phyloP scores from a whole-genome alignment of 2,888 invertebrate species.

The Alsophila aescularia region DNA sequence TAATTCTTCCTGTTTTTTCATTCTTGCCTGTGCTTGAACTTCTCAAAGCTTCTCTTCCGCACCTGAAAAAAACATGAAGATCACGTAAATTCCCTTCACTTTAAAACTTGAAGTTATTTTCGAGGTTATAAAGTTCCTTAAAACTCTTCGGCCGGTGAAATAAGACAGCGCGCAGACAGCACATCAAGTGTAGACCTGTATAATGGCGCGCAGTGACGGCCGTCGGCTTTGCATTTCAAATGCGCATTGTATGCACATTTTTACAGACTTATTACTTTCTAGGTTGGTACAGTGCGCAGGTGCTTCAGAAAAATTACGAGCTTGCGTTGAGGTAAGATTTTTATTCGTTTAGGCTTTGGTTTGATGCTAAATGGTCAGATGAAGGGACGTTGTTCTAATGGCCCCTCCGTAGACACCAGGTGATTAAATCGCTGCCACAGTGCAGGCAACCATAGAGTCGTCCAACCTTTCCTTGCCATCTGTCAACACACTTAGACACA shows the following conservation, averaged over 20 bases:
- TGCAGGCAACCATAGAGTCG: no score
- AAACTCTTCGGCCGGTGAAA: conserved; percentile 5
- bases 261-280: conserved; percentile 81
- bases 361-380: background rate
- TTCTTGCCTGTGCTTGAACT: no score
- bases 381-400: background rate
- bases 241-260: conserved; percentile 84
- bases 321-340: background rate
- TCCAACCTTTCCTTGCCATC: no score
- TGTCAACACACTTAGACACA: no score
- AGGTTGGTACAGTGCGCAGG: conserved; percentile 56
- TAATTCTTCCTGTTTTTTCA: no score
- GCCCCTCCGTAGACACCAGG: no score
- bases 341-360: no score
- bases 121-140: conserved; percentile 6
- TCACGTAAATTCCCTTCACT: background rate
- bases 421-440: no score
- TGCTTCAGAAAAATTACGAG: background rate
- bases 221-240: conserved; percentile 81
- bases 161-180: conserved; percentile 24
- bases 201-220: conserved; percentile 65
- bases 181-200: conserved; percentile 51
- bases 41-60: no score
- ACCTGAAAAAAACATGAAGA: no score
- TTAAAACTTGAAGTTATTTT: background rate